Evolutionary conservation across 2,113 vertebrate species (phyloP).

Genomic region (Cephalopterus ornatus): DNA sequence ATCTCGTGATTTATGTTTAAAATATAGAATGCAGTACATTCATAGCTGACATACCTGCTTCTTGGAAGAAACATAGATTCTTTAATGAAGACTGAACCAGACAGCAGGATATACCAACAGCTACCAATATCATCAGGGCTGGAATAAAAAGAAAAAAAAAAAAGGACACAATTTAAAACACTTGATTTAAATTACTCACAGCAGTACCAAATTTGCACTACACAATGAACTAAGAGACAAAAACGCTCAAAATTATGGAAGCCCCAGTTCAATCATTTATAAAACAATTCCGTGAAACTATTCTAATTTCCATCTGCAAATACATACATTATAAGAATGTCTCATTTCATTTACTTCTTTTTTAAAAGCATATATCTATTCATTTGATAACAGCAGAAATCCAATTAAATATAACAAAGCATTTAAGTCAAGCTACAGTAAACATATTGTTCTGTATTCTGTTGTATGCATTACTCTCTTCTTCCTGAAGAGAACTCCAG

Average conservation of each 20-base stretch:
- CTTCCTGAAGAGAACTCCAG: not conserved
- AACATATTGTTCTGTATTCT: not conserved
- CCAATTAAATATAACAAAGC: not conserved
- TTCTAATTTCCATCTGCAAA: not conserved
- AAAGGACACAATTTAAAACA: not conserved
- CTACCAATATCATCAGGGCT: conserved; percentile 94
- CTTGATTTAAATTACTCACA: not conserved
- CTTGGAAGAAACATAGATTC: conserved; percentile 99
- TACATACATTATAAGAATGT: not conserved
- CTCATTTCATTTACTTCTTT: not conserved
- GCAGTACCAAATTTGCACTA: not conserved
- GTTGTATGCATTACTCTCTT: not conserved
- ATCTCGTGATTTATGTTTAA: not conserved
- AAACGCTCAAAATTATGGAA: not conserved
- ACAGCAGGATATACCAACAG: conserved; percentile 98
- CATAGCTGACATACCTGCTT: conserved; percentile 87
- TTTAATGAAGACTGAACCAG: conserved; percentile 99
- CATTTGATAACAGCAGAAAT: not conserved
- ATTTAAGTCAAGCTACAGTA: not conserved
- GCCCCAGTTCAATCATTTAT: not conserved
- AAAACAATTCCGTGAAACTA: not conserved
- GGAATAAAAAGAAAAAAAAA: not conserved
- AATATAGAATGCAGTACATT: not conserved
- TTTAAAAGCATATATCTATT: not conserved
- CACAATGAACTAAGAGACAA: not conserved